Evolutionary conservation across 1,140 invertebrate genomes (phyloP), one percentile per base, ranked within the genome.

Genomic region (Drusus annulatus): DNA sequence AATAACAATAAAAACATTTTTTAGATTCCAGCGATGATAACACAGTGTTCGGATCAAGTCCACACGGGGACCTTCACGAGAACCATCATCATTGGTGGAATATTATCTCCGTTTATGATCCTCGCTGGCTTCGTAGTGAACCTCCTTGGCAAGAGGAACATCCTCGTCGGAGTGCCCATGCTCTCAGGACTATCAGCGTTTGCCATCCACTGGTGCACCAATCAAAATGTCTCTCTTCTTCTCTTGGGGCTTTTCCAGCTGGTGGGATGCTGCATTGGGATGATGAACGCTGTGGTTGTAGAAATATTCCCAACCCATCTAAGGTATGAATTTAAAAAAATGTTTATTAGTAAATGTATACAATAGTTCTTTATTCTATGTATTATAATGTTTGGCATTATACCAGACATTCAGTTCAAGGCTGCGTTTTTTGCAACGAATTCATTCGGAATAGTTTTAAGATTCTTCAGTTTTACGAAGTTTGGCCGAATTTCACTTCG

Each of bases 71-170:
- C 88, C 5, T 90, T 88, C 84, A 84, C 87, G 76, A 85, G 85
- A 0, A 87, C 88, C 31, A 88, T 90, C 79, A 88, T 88, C 85
- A 87, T 89, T 23, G 88, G 88, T 0, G 85, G 88, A 0, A 86
- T 90, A 15, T 88, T 89, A 84, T 87, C 86, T 81, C 87, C 87
- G 54, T 87, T 89, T 86, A 88, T 89, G 84, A 81, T 90, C 31
- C 81, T 88, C 51, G 88, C 88, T 7, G 88, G 87, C 2, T 87
- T 89, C 83, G 82, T 89, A 0, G 88, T 90, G 10, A 87, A 89
- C 83, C 81, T 86, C 28, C 63, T 89, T 10, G 89, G 88, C 28
- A 90, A 90, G 85, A 88, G 87, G 77, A 36, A 84, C 5, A 89
- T 89, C 80, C 84, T 89, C 6, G 78, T 88, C 5, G 76, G 81